Evolutionary conservation across 2,888 invertebrate genomes (phyloP).

Genomic region (Tiliacea citrago): DNA sequence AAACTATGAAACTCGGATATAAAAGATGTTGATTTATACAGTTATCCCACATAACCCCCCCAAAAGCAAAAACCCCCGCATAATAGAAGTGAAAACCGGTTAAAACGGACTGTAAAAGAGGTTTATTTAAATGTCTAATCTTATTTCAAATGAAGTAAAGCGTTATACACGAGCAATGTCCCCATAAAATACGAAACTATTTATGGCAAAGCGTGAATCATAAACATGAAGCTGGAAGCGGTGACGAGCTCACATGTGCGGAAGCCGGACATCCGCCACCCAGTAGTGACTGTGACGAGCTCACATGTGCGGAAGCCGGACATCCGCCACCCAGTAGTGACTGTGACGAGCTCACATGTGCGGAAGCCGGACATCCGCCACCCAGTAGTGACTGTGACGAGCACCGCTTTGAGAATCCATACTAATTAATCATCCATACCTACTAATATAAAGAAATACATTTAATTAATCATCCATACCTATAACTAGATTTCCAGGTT

Average conservation of each 20-base stretch:
- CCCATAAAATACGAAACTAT: slow-evolving; percentile 4
- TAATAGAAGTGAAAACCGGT: too few relatives aligned
- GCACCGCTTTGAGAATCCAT: neutral
- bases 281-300: neutral
- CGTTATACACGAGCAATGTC: slow-evolving; percentile 15
- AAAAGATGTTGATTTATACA: neutral
- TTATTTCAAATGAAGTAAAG: too few relatives aligned
- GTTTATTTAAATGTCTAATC: too few relatives aligned
- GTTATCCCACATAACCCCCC: too few relatives aligned
- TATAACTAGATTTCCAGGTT: too few relatives aligned
- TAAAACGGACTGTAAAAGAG: too few relatives aligned
- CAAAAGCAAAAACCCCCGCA: too few relatives aligned
- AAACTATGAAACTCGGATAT: neutral
- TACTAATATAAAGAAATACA: too few relatives aligned
- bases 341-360: neutral
- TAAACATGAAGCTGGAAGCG: slow-evolving; percentile 1
- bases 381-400: neutral
- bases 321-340: neutral
- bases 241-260: neutral
- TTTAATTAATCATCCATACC: too few relatives aligned
- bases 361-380: neutral
- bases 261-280: neutral
- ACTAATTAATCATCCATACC: neutral
- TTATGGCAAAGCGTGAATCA: slow-evolving; percentile 31
- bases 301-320: neutral